Percentiles rank a stretch among this genome's conserved stretches.
phyloP scores from a whole-genome alignment of 2,113 vertebrate species.

The Ciconia stormi region DNA sequence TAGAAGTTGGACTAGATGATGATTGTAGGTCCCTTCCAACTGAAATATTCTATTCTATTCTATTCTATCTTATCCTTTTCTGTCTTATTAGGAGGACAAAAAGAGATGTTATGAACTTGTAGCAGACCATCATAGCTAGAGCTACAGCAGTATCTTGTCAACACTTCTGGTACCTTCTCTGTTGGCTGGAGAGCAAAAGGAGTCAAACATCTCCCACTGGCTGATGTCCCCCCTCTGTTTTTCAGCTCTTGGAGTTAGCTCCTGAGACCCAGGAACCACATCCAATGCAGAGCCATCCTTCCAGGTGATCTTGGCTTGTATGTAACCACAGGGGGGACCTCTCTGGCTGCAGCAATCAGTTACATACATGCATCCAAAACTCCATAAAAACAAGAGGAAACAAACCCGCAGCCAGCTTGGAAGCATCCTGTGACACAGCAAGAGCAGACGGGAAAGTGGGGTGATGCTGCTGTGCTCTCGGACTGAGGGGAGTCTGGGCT shows the following conservation, averaged over 20 bases:
- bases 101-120: neutral
- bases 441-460: neutral
- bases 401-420: neutral
- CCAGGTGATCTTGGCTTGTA: neutral
- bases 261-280: neutral
- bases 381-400: too few species aligned
- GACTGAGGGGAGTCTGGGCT: neutral
- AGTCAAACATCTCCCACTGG: neutral
- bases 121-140: neutral
- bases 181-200: neutral
- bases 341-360: neutral
- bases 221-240: too few species aligned
- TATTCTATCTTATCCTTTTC: neutral
- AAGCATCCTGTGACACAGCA: neutral
- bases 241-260: neutral
- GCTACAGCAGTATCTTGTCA: neutral
- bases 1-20: neutral
- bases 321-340: neutral
- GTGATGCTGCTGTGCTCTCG: neutral
- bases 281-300: neutral
- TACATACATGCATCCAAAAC: neutral
- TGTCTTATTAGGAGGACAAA: neutral
- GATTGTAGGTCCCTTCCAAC: neutral
- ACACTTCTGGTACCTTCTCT: neutral
- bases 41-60: neutral